A percentile compares a stretch with the other conserved stretches of the same genome.
Evolutionary conservation across 2,888 invertebrate genomes (phyloP).

Genomic region (Panopea generosa): DNA sequence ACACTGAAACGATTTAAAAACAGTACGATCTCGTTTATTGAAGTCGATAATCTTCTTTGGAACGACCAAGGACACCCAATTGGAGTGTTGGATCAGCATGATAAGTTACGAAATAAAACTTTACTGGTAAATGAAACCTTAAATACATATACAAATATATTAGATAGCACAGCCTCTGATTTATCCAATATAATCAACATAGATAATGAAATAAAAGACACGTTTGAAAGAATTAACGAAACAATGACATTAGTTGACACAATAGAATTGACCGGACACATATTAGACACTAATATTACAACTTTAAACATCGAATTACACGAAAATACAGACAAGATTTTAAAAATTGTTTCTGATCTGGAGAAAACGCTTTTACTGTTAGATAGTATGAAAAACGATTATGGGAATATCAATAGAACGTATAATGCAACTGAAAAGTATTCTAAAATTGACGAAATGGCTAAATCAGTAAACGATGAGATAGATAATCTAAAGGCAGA

Average conservation of each 20-base stretch:
- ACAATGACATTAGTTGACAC: no score
- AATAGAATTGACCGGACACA: no score
- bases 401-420: conserved; percentile 33
- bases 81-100: not conserved
- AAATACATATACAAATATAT: not conserved
- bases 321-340: no score
- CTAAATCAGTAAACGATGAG: not conserved
- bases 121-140: conserved; percentile 28
- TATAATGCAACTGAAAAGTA: not conserved
- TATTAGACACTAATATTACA: no score
- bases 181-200: conserved; percentile 6
- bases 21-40: no score
- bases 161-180: not conserved
- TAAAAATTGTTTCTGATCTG: no score
- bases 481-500: not conserved
- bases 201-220: conserved; percentile 3
- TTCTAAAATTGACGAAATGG: conserved; percentile 2
- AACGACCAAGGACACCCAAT: conserved; percentile 25
- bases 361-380: no score
- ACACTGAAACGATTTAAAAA: no score
- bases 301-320: no score
- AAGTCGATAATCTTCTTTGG: conserved; percentile 15
- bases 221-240: not conserved
- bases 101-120: conserved; percentile 10
- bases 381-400: conserved; percentile 4